Conservation (phyloP, 2,888 invertebrate species). For the Andrena flavipes region DNA sequence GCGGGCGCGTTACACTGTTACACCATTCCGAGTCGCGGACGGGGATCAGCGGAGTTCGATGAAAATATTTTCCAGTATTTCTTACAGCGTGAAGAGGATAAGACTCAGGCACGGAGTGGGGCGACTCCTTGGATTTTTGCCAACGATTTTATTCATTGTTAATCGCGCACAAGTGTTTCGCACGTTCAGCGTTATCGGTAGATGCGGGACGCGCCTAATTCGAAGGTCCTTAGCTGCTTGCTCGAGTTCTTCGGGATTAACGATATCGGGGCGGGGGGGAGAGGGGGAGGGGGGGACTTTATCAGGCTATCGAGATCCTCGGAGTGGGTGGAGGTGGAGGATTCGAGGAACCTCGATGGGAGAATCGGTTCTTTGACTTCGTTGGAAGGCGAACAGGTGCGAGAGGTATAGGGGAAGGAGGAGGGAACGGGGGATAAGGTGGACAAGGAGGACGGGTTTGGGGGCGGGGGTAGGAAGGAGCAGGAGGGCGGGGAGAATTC, state of each 20-base stretch:
- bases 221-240: conserved; percentile 10
- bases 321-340: neutral
- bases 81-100: neutral
- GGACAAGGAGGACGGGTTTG: neutral
- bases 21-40: no score
- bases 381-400: neutral
- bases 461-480: neutral
- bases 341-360: neutral
- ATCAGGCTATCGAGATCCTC: conserved; percentile 13
- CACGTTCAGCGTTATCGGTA: conserved; percentile 14
- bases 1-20: no score
- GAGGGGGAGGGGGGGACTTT: neutral
- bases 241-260: conserved; percentile 18
- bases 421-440: neutral
- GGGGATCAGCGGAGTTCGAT: neutral
- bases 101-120: neutral
- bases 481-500: neutral
- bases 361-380: conserved; percentile 32
- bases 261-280: conserved; percentile 1
- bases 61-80: conserved; percentile 27
- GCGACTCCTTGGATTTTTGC: neutral
- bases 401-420: neutral
- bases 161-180: conserved; percentile 24
- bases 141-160: conserved; percentile 39
- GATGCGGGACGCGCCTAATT: conserved; percentile 4